Base-by-base conservation (phyloP, 2,113 vertebrate genomes). In the Melozone crissalis region DNA sequence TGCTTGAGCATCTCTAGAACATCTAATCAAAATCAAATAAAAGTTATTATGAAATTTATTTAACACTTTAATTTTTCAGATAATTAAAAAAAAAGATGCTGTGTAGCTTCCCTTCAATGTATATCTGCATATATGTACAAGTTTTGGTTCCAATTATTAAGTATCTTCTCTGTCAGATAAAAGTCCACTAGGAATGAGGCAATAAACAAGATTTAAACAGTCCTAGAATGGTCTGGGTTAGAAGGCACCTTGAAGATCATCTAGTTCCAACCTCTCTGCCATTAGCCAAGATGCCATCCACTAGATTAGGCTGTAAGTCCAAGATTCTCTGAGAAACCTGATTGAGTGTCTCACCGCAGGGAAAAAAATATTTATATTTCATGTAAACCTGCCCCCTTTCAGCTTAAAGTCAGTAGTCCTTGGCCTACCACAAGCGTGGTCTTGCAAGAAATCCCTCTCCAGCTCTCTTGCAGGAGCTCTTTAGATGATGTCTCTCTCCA, bases 231-330 rank as follows among this genome's bases (percentile, higher is more conserved):
- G 11, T 52, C 47, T 44, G 43, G 23, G 13, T 72, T 65, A 44
- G 44, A 65, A 72, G 23, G 11, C 17, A 6, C 31, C 23, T 44
- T n/a, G 30, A 58, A 10, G 37, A 46, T 72, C 22, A 44, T n/a
- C 13, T 30, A 4, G 5, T 78, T 65, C 37, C 37, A 44, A 8
- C 3, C 16, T 58, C 21, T 33, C 24, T 15, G 16, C 23, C 19
- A 21, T n/a, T 2, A 37, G 7, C 19, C 0, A 0, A 21, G 16
- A 52, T 26, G 8, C 16, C 9, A 51, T 39, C 7, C 23, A 39
- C 19, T 57, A 37, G 9, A 51, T n/a, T 13, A 58, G 19, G 9
- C 3, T 78, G 9, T 9, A 21, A 33, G 46, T 46, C 20, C 58
- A n/a, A 59, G 10, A 9, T 85, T 91, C n/a, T 52, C 66, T 66